Evolutionary conservation across 1,140 invertebrate genomes (phyloP).

Genomic region (Drosophila mojavensis): DNA sequence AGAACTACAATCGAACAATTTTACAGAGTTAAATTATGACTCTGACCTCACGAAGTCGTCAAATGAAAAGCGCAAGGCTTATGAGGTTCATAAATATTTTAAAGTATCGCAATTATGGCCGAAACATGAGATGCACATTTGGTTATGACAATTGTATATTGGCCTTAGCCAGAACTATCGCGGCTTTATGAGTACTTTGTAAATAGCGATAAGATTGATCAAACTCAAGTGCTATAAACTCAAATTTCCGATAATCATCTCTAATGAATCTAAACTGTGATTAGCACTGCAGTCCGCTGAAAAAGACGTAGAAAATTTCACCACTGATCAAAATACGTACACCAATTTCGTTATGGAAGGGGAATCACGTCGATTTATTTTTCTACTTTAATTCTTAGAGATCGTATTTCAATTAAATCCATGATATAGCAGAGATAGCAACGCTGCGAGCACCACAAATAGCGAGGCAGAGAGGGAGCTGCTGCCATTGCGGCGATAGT

Average conservation of each 20-base stretch:
- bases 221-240: conserved; percentile 14
- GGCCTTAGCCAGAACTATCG: conserved; percentile 4
- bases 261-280: neutral
- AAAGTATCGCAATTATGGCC: conserved; percentile 18
- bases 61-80: neutral
- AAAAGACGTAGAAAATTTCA: conserved; percentile 5
- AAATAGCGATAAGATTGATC: conserved; percentile 26
- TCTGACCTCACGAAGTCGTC: neutral
- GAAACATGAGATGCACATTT: conserved; percentile 9
- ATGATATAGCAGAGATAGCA: conserved; percentile 28
- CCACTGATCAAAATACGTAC: neutral
- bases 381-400: neutral
- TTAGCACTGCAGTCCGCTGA: neutral
- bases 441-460: conserved; percentile 24
- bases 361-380: neutral
- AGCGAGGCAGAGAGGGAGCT: conserved; percentile 39
- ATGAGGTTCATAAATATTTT: conserved; percentile 18
- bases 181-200: neutral
- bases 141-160: conserved; percentile 18
- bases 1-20: neutral
- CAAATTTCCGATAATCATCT: conserved; percentile 15
- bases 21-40: no score
- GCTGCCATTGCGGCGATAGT: conserved; percentile 31
- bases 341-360: neutral
- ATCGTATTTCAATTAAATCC: conserved; percentile 40